Conservation (phyloP, 2,113 vertebrate genomes). For the Oryzias celebensis region DNA sequence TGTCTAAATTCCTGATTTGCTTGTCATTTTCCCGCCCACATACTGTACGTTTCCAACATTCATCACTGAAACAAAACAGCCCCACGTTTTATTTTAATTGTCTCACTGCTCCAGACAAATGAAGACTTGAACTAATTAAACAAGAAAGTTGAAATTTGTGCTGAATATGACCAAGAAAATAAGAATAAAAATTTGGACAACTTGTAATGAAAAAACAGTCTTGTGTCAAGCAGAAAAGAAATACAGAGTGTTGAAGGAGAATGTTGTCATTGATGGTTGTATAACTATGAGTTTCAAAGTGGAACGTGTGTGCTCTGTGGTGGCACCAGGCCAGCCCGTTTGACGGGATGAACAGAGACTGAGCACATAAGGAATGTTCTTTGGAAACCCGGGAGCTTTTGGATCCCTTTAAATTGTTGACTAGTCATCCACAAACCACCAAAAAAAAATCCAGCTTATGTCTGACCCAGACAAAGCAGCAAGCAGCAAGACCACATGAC, state of each 20-base stretch:
- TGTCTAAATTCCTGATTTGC: conserved; percentile 42
- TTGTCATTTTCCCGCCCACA: conserved; percentile 34
- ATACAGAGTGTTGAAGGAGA: not conserved
- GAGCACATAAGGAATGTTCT: conserved; percentile 26
- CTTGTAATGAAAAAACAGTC: conserved; percentile 16
- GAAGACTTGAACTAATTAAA: conserved; percentile 33
- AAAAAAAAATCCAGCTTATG: conserved; percentile 59
- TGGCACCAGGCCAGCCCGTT: conserved; percentile 3
- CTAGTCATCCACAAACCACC: conserved; percentile 63
- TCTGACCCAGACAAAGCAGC: conserved; percentile 71
- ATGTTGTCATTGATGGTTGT: conserved; percentile 29
- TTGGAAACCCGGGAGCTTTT: conserved; percentile 56
- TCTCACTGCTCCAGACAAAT: conserved; percentile 34
- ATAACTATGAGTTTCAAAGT: conserved; percentile 25
- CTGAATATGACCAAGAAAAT: conserved; percentile 9
- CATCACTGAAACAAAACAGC: conserved; percentile 38
- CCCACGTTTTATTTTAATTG: conserved; percentile 34
- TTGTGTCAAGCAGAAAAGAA: not conserved
- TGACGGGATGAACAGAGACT: not conserved
- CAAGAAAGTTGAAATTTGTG: conserved; percentile 23
- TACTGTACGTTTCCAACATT: conserved; percentile 38
- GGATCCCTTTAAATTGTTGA: conserved; percentile 55
- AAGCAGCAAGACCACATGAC: conserved; percentile 67
- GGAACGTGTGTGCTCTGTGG: conserved; percentile 19
- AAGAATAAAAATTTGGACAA: conserved; percentile 12